Evolutionary conservation across 2,113 vertebrate species (phyloP).

Genomic region (Speoplatyrhinus poulsoni): DNA sequence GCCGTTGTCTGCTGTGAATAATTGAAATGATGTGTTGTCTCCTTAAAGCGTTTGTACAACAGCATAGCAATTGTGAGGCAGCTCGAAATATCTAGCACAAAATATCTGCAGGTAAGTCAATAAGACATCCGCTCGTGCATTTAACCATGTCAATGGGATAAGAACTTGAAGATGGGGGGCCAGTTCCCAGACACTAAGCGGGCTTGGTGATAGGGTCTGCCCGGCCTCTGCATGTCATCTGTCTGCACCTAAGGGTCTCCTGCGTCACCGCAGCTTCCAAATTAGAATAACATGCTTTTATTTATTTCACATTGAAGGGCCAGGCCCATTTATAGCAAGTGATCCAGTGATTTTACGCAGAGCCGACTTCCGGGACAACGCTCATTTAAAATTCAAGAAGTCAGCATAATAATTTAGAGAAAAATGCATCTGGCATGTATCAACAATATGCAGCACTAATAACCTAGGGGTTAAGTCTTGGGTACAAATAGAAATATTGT

Average conservation of each 20-base stretch:
- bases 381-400: slow-evolving; percentile 58
- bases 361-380: slow-evolving; percentile 39
- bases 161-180: not conserved
- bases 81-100: slow-evolving; percentile 11
- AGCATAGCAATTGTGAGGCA: slow-evolving; percentile 29
- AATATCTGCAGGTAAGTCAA: slow-evolving; percentile 7
- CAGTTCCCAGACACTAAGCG: not conserved
- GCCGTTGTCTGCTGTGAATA: slow-evolving; percentile 33
- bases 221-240: slow-evolving; percentile 6
- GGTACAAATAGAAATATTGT: not conserved
- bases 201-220: not conserved
- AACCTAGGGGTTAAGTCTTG: not conserved
- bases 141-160: not conserved
- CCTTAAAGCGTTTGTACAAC: slow-evolving; percentile 17
- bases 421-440: slow-evolving; percentile 55
- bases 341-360: slow-evolving; percentile 53
- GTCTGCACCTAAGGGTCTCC: not conserved
- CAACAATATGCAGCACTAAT: slow-evolving; percentile 37
- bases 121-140: not conserved
- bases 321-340: slow-evolving; percentile 39
- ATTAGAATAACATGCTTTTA: slow-evolving; percentile 40
- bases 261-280: slow-evolving; percentile 11
- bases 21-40: slow-evolving; percentile 29
- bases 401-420: slow-evolving; percentile 51
- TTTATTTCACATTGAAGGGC: slow-evolving; percentile 42